These are phyloP conservation scores for Dolichoris vasculosae DNA, from an alignment of 1,140 invertebrate genomes.

Conservation along the genomic window DNA sequence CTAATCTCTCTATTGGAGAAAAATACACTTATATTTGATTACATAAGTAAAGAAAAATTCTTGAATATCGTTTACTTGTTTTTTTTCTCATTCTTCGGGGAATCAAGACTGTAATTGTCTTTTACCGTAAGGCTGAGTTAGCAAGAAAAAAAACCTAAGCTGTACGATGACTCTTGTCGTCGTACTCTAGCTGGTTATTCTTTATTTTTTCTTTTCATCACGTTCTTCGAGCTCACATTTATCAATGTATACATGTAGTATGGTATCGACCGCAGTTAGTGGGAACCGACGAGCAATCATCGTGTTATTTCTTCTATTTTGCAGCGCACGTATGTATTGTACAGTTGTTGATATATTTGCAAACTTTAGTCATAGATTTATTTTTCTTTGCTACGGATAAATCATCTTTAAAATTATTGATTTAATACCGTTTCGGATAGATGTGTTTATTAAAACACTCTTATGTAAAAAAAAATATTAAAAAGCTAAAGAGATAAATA, in stretches of 20 bases:
- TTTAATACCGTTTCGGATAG: background rate
- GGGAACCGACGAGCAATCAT: background rate
- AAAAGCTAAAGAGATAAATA: background rate
- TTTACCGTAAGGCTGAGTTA: background rate
- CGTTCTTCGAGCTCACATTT: background rate
- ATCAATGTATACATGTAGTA: background rate
- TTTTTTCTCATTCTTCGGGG: background rate
- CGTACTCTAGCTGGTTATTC: background rate
- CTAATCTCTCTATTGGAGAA: no score
- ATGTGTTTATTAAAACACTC: no score
- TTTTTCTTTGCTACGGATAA: background rate
- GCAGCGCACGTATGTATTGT: background rate
- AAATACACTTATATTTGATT: no score
- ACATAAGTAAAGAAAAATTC: no score
- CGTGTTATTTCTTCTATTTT: background rate
- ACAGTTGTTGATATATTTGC: background rate
- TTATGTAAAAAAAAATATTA: no score
- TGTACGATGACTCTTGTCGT: background rate
- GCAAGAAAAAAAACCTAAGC: background rate
- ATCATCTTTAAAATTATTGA: background rate
- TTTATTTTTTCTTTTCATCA: background rate
- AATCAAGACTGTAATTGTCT: background rate
- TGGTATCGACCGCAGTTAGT: background rate
- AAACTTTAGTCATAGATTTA: background rate
- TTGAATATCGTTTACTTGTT: background rate